Evolutionary conservation across 2,888 invertebrate species (phyloP).

Genomic region (Pristionchus fissidentatus): DNA sequence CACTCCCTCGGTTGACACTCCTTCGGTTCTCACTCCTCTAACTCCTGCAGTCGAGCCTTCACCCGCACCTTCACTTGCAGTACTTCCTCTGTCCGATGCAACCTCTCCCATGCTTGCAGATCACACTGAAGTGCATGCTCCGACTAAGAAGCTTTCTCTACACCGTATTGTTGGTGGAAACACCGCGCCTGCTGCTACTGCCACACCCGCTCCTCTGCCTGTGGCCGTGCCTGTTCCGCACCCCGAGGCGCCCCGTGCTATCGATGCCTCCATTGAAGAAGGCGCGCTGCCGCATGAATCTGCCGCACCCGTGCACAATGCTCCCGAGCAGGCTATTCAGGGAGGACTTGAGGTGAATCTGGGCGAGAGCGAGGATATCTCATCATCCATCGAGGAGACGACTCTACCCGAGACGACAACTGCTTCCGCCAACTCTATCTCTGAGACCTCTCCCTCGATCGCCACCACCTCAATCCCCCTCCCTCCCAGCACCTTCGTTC

Average conservation of each 20-base stretch:
- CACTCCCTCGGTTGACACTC: neutral
- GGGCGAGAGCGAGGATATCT: conserved; percentile 39
- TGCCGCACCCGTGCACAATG: conserved; percentile 43
- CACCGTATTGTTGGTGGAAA: conserved; percentile 34
- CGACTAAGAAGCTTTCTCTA: conserved; percentile 43
- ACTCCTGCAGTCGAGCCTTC: conserved; percentile 9
- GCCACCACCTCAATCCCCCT: conserved; percentile 36
- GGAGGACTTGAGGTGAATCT: conserved; percentile 46
- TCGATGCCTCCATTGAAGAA: conserved; percentile 7
- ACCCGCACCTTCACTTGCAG: conserved; percentile 10
- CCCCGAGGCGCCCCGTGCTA: neutral
- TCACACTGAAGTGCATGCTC: neutral
- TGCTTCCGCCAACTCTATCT: neutral
- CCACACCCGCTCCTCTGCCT: neutral
- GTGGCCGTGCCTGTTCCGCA: neutral
- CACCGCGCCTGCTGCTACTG: neutral
- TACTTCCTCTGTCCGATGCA: conserved; percentile 42
- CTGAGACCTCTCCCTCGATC: neutral
- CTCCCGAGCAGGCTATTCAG: conserved; percentile 48
- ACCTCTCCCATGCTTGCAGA: conserved; percentile 43
- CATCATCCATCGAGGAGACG: neutral
- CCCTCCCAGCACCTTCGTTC: conserved; percentile 36
- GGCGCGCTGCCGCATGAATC: conserved; percentile 34
- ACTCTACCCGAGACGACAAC: neutral
- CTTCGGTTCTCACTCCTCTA: neutral